Evolutionary conservation across 2,113 vertebrate species (phyloP), one percentile per base, ranked within the genome.

Genomic region (human): DNA sequence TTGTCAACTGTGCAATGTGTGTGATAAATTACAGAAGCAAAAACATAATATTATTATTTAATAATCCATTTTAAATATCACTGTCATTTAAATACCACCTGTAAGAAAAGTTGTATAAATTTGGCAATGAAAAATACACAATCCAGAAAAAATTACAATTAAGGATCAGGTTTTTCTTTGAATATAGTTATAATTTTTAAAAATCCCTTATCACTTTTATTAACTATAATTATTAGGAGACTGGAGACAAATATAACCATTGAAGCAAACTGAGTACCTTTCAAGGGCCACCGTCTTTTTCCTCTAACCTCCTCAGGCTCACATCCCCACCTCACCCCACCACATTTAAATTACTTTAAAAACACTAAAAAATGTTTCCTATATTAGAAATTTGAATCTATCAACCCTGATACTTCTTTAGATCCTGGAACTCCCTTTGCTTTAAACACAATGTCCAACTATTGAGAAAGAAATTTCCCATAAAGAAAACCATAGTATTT

Each of bases 21-120:
- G n/a, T 89, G 61, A 96, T 40, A 89, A 96, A 95, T 96, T 89
- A 89, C 8, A 87, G 90, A 94, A 70, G 55, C n/a, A 57, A 79
- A 90, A 89, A 66, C 50, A 82, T 1, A 64, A 32, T 48, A 61
- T 43, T 83, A 89, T 83, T 93, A 97, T 84, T 95, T 80, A 96
- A 95, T 57, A 93, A 79, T n/a, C 88, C 59, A 85, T 25, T 95
- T 96, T 32, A 57, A 96, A 93, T 55, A 90, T 16, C 16, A 87
- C 35, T 64, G 57, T 18, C 57, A 92, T 57, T 94, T 84, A 90
- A 95, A 78, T 86, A 68, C 13, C 22, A 92, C 89, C 43, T 95
- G 38, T 6, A 83, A 92, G 68, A 89, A 82, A 96, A 89, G 66
- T 6, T 43, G 5, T 25, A 84, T 48, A 82, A 50, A 75, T n/a